A percentile compares a stretch with the other conserved stretches of the same genome.
These are phyloP conservation scores for Chymomyza caudatula DNA, from an alignment of 2,888 invertebrate genomes.

Conservation along the genomic window DNA sequence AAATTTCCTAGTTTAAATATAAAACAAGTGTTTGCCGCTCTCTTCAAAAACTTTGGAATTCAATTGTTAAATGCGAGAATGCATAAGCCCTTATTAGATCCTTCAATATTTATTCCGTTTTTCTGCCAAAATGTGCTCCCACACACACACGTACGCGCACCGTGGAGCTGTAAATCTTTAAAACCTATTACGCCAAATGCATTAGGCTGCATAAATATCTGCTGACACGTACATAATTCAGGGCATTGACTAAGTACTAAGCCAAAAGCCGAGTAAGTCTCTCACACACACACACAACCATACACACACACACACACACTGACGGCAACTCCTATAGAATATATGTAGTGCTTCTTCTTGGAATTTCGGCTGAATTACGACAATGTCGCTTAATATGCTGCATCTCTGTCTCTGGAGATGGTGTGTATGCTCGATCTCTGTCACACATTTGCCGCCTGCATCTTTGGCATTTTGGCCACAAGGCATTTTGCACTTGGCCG, in stretches of 20 bases:
- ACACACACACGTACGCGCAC: constrained; percentile 39
- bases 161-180: constrained; percentile 26
- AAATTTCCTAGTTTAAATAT: neutral
- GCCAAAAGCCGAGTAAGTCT: neutral
- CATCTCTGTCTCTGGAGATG: neutral
- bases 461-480: neutral
- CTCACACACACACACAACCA: neutral
- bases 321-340: neutral
- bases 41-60: neutral
- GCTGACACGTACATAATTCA: constrained; percentile 44
- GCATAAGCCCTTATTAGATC: constrained; percentile 10
- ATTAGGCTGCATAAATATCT: constrained; percentile 47
- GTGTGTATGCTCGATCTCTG: neutral
- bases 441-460: neutral
- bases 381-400: neutral
- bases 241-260: constrained; percentile 17
- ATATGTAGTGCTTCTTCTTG: neutral
- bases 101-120: constrained; percentile 31
- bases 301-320: neutral
- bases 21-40: neutral
- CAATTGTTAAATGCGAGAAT: neutral
- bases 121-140: constrained; percentile 53
- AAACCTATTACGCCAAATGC: constrained; percentile 39
- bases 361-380: neutral
- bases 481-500: neutral